Evolutionary conservation across 2,113 vertebrate genomes (phyloP).

Genomic region (Blennius ocellaris): DNA sequence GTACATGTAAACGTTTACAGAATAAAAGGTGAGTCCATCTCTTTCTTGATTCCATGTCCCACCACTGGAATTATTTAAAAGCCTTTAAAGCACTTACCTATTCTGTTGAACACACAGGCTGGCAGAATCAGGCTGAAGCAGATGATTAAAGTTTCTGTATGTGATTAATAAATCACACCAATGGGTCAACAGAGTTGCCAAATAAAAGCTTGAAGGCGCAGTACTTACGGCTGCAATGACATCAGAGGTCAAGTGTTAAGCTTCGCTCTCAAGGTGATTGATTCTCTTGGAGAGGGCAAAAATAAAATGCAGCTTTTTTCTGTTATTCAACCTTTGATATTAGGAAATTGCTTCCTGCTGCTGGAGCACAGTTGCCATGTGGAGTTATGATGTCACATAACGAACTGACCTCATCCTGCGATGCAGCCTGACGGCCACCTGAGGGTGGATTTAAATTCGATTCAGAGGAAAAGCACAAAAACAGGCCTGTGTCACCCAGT

Average conservation of each 20-base stretch:
- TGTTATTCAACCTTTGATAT: slow-evolving; percentile 75
- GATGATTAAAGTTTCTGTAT: slow-evolving; percentile 65
- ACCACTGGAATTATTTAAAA: slow-evolving; percentile 32
- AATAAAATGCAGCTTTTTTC: slow-evolving; percentile 71
- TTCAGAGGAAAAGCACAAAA: slow-evolving; percentile 11
- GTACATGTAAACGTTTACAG: slow-evolving; percentile 46
- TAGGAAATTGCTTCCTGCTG: slow-evolving; percentile 75
- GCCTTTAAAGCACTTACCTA: slow-evolving; percentile 12
- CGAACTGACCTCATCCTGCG: slow-evolving; percentile 67
- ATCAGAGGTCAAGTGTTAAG: slow-evolving; percentile 77
- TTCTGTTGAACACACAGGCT: slow-evolving; percentile 46
- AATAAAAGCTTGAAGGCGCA: slow-evolving; percentile 54
- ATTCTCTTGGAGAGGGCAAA: slow-evolving; percentile 64
- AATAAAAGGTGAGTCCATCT: slow-evolving; percentile 34
- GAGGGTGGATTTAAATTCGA: slow-evolving; percentile 40
- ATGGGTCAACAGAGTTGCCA: slow-evolving; percentile 53
- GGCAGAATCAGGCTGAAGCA: slow-evolving; percentile 24
- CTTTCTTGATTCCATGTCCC: slow-evolving; percentile 21
- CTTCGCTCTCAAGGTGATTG: slow-evolving; percentile 69
- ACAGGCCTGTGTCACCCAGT: slow-evolving; percentile 4
- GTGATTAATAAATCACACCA: slow-evolving; percentile 69
- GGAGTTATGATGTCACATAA: slow-evolving; percentile 73
- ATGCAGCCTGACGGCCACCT: slow-evolving; percentile 62
- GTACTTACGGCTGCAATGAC: slow-evolving; percentile 63
- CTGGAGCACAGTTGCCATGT: slow-evolving; percentile 47